Evolutionary conservation across 1,140 invertebrate genomes (phyloP), one percentile per base, ranked within the genome.

Genomic region (Achroia grisella): DNA sequence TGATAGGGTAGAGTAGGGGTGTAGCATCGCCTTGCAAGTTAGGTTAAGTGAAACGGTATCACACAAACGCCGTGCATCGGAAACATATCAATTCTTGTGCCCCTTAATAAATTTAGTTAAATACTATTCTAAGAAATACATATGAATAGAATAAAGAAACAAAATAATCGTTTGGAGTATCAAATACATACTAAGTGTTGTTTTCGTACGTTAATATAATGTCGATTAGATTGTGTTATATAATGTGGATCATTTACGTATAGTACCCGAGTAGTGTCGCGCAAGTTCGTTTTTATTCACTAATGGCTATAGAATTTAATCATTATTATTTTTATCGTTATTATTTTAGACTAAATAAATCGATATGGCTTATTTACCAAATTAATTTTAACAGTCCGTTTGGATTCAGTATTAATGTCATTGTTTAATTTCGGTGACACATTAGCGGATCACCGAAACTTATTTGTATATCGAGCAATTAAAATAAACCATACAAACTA

Each of bases 31-130:
- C 84, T 86, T 87, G 79, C 83, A 76, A 84, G 66, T 80, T 84
- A 85, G 81, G 71, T 81, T 23, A 82, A 83, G 75, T 77, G 71
- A 79, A 83, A 69, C 82, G 79, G 82, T 86, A 85, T 66, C 71
- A 86, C 73, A 86, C 84, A 86, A 87, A 84, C 81, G 67, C 86
- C 86, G 82, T 83, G 74, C 75, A 86, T 86, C 84, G 84, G 81
- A 86, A 86, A 87, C 86, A 87, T 87, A 87, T 87, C 86, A 87
- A 86, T 80, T 85, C 84, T n/a, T 87, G 86, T 87, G 86, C 86
- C 86, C 86, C 86, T 87, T 86, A 86, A 75, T 80, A 80, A 82
- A 78, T 72, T 71, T 82, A 82, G 69, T 73, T 82, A 79, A 80
- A 65, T 74, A 78, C 64, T 80, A 83, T 73, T 72, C 62, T 82